These are phyloP conservation scores for Hirtodrosophila confusa DNA, from an alignment of 2,888 invertebrate genomes.

Conservation along the genomic window DNA sequence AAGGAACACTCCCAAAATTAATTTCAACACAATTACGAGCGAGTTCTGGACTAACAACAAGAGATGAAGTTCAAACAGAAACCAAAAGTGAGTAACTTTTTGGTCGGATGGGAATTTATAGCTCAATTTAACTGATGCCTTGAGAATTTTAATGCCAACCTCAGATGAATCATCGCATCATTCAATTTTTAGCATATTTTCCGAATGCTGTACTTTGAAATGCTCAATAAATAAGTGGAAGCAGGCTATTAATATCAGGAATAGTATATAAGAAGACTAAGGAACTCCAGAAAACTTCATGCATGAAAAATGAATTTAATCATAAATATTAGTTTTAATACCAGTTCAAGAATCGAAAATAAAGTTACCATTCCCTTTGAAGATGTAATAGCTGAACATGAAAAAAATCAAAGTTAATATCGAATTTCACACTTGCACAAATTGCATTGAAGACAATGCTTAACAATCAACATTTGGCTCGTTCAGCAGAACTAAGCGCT, in stretches of 20 bases:
- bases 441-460: too few species aligned
- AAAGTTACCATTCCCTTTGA: too few species aligned
- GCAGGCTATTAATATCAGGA: too few species aligned
- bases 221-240: background rate
- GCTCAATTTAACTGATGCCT: constrained; percentile 22
- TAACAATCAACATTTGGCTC: too few species aligned
- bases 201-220: background rate
- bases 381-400: too few species aligned
- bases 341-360: too few species aligned
- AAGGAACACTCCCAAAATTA: constrained; percentile 27
- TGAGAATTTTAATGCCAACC: constrained; percentile 40
- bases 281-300: too few species aligned
- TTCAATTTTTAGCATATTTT: constrained; percentile 29
- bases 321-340: too few species aligned
- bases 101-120: constrained; percentile 32
- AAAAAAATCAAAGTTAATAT: too few species aligned
- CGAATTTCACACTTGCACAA: too few species aligned
- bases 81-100: constrained; percentile 36
- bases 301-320: too few species aligned
- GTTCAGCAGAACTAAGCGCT: too few species aligned
- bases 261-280: background rate
- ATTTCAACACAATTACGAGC: constrained; percentile 32
- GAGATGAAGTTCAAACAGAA: constrained; percentile 5
- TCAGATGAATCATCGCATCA: constrained; percentile 41
- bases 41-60: constrained; percentile 11